Evolutionary conservation across 2,113 vertebrate genomes (phyloP), one percentile per base, ranked within the genome.

Genomic region (Donacobius atricapilla): DNA sequence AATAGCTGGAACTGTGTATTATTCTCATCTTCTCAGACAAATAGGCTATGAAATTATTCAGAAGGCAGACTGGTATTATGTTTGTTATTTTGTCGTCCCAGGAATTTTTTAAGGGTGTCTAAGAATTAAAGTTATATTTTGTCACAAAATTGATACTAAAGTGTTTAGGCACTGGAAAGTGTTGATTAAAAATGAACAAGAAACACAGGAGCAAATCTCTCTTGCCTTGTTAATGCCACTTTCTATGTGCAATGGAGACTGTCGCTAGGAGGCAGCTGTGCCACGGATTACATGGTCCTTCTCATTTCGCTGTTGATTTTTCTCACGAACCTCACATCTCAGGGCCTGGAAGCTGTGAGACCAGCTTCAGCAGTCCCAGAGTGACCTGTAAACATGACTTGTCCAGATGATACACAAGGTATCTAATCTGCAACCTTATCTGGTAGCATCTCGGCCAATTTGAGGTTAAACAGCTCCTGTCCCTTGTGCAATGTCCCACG

Each of bases 251-350:
- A 19, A 16, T 33, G 21, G 6, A 82, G 63, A 20, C 35, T 72
- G 66, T 61, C 15, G 0, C 58, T 80, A 53, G 78, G 76, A 83
- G 79, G 75, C 51, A 40, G 28, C 5, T 85, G 58, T 80, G 54
- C 19, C 58, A 39, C 0, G 0, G 23, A 6, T 58, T 58, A 17
- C 1, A 2, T 3, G 11, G 24, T 23, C 9, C 39, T 68, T 57
- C 60, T 70, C 13, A 21, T 66, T 83, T 88, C n/a, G 65, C 9
- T 19, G 9, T 21, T 8, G 15, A 16, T 53, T 84, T 75, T 69
- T 77, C 20, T 1, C 63, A n/a, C 18, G 77, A 21, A 31, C 24
- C 16, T 30, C 37, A 5, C 35, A 51, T 69, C 68, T 16, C 16
- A 15, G 30, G 30, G 13, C 28, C 70, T 69, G 31, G 37, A 77